Percentiles rank a stretch among this genome's conserved stretches.
phyloP scores from a whole-genome alignment of 2,888 invertebrate species.

The Eupithecia insigniata region DNA sequence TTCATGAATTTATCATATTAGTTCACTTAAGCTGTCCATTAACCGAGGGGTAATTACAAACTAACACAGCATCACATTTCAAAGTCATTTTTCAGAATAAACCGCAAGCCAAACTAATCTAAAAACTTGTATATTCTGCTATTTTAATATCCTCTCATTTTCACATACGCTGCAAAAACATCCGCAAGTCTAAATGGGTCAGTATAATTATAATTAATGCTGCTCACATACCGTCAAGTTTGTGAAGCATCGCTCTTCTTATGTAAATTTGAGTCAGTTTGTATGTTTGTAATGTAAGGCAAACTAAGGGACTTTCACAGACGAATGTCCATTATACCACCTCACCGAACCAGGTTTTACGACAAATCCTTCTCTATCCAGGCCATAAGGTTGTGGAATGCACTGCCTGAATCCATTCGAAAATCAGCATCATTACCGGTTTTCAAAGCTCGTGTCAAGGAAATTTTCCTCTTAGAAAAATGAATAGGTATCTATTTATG shows the following conservation, averaged over 20 bases:
- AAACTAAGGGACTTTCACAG: not conserved
- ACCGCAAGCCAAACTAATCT: not conserved
- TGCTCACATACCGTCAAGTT: slow-evolving; percentile 1
- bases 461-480: too few species aligned
- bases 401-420: too few species aligned
- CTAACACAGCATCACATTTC: not conserved
- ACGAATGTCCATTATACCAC: too few species aligned
- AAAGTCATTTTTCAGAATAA: not conserved
- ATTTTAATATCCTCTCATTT: not conserved
- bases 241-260: not conserved
- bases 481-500: too few species aligned
- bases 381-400: too few species aligned
- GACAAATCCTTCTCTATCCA: too few species aligned
- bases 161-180: slow-evolving; percentile 1
- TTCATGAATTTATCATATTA: too few species aligned
- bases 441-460: too few species aligned
- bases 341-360: too few species aligned
- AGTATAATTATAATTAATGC: not conserved
- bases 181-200: not conserved
- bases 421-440: too few species aligned
- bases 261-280: not conserved
- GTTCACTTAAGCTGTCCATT: too few species aligned
- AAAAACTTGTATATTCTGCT: not conserved
- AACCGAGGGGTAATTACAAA: too few species aligned
- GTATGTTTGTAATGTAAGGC: not conserved